Conservation (phyloP, 2,113 vertebrate genomes). For the Peromyscus californicus region DNA sequence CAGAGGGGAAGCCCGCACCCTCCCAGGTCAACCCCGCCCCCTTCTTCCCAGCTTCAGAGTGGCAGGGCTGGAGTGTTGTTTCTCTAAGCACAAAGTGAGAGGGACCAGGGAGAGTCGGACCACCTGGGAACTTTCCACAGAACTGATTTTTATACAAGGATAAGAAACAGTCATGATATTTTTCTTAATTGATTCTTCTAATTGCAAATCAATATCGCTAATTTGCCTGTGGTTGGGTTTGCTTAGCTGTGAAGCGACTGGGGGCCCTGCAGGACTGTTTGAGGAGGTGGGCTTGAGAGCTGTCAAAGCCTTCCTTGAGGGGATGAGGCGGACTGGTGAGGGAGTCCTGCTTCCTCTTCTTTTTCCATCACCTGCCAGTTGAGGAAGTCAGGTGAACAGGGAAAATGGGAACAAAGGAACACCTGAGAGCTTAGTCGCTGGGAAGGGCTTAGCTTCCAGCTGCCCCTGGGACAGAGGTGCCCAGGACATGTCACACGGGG, state of each 20-base stretch:
- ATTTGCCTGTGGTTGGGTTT: slow-evolving; percentile 6
- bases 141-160: slow-evolving; percentile 21
- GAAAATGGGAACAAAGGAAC: neutral
- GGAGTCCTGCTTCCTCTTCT: neutral
- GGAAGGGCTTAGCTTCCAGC: neutral
- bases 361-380: too few species aligned
- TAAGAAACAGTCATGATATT: slow-evolving; percentile 56
- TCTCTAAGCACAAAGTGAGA: neutral
- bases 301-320: neutral
- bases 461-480: neutral
- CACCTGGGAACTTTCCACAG: neutral
- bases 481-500: neutral
- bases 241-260: neutral
- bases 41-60: accelerated
- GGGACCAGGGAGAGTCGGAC: neutral
- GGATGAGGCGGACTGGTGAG: neutral
- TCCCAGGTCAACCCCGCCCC: neutral
- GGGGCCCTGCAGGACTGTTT: neutral
- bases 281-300: neutral
- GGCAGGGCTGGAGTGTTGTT: neutral
- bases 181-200: slow-evolving; percentile 72
- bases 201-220: slow-evolving; percentile 72
- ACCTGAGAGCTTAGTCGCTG: neutral
- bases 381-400: too few species aligned
- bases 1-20: too few species aligned